Base-by-base conservation (phyloP, 2,113 vertebrate genomes). In the Rhabdomys dilectus region DNA sequence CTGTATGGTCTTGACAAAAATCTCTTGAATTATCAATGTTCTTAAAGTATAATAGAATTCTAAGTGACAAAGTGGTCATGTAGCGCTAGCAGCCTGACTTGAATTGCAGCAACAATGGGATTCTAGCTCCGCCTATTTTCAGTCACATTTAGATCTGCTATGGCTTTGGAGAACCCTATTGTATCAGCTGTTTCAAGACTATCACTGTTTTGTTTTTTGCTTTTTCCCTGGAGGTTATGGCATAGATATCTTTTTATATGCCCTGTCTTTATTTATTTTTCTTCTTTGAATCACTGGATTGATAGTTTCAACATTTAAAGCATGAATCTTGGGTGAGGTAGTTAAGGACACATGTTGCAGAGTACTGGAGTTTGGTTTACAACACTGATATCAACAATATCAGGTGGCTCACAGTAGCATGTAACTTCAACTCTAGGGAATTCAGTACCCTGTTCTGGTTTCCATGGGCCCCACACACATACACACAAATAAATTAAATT, bases 241-340 rank as follows among this genome's bases (percentile, higher is more conserved):
- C 13, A 42, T 62, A 29, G 16, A 45, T 26, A 31, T 64, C 58
- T 45, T 85, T 85, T 45, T 85, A 64, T 64, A 45, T 64, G 58
- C 26, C 8, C 26, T 45, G 56, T 31, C n/a, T 85, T 64, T 64
- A 42, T 84, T 84, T 84, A 45, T 64, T 85, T 82, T 45, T 85
- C 42, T 85, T 64, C 39, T 31, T 64, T 34, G 26, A 85, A 45
- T 64, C 24, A 64, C 56, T 94, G 93, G 17, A 93, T 93, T 51
- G 62, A 91, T 9, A 64, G 89, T 91, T 97, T 60, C 22, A 82
- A 39, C 56, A 39, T 82, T 82, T 60, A 82, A 60, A 60, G 36
- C n/a, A 82, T 60, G 36, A 26, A 39, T 26, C 12, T 82, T 82
- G 56, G 34, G 31, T 29, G 34, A 53, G 16, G 16, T 53, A 31